Evolutionary conservation across 1,140 invertebrate genomes (phyloP).

Genomic region (Hydropsyche tenuis): DNA sequence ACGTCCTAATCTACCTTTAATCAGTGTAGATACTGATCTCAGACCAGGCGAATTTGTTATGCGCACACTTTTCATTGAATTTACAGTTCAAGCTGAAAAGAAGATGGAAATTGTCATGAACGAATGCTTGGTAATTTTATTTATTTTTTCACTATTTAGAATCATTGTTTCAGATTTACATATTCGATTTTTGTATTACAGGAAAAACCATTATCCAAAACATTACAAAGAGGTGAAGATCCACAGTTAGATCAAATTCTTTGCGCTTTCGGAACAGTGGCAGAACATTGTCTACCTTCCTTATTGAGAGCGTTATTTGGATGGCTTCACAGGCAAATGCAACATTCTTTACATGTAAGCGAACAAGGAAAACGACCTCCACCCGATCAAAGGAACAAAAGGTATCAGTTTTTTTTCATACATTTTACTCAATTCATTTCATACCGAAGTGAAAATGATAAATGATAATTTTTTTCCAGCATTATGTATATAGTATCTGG

Average conservation of each 20-base stretch:
- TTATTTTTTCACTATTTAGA: slow-evolving; percentile 23
- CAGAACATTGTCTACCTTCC: slow-evolving; percentile 97
- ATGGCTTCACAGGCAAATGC: slow-evolving; percentile 94
- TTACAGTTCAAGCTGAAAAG: slow-evolving; percentile 89
- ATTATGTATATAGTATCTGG: slow-evolving; percentile 77
- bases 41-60: slow-evolving; percentile 94
- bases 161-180: slow-evolving; percentile 12
- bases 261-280: slow-evolving; percentile 89
- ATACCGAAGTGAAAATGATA: neutral
- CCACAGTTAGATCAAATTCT: slow-evolving; percentile 94
- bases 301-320: slow-evolving; percentile 90
- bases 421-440: neutral
- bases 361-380: slow-evolving; percentile 64
- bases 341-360: slow-evolving; percentile 62
- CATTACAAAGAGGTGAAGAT: slow-evolving; percentile 94
- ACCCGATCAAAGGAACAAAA: slow-evolving; percentile 74
- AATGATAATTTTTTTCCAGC: slow-evolving; percentile 55
- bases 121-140: slow-evolving; percentile 78
- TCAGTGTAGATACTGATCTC: slow-evolving; percentile 69
- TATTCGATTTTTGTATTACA: slow-evolving; percentile 53
- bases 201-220: slow-evolving; percentile 91
- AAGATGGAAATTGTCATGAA: slow-evolving; percentile 95
- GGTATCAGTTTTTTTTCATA: slow-evolving; percentile 56
- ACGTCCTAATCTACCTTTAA: slow-evolving; percentile 65
- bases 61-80: slow-evolving; percentile 92